Conservation (phyloP, 2,888 invertebrate genomes). For the Stenurella melanura region DNA sequence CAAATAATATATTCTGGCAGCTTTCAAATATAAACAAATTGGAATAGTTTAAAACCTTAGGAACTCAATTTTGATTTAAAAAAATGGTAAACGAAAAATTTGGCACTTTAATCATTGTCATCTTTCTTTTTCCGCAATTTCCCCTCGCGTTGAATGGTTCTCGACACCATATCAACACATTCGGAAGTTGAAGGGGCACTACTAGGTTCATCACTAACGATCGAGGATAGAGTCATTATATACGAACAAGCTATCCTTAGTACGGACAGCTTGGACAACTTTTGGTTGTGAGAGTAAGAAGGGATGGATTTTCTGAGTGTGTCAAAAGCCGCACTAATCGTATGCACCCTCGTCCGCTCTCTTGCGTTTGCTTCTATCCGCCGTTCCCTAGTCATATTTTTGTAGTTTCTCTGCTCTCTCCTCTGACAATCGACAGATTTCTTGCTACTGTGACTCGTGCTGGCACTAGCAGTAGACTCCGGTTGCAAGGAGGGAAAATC, state of each 20-base stretch:
- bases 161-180: constrained; percentile 91
- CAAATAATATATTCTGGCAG: constrained; percentile 53
- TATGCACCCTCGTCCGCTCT: constrained; percentile 94
- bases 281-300: constrained; percentile 94
- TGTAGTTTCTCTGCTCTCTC: constrained; percentile 89
- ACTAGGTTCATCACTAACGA: constrained; percentile 78
- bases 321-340: constrained; percentile 96
- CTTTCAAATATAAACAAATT: constrained; percentile 43
- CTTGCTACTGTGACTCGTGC: constrained; percentile 37
- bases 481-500: constrained; percentile 65
- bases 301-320: constrained; percentile 89
- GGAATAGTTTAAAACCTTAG: constrained; percentile 49
- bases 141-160: constrained; percentile 94
- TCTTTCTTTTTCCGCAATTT: constrained; percentile 91
- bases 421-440: constrained; percentile 47
- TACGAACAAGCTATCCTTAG: constrained; percentile 95
- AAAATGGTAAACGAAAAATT: constrained; percentile 17
- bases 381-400: constrained; percentile 95
- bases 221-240: constrained; percentile 88
- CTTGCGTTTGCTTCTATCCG: constrained; percentile 96
- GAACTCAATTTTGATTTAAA: constrained; percentile 38
- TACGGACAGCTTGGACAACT: constrained; percentile 94
- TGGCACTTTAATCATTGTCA: constrained; percentile 73
- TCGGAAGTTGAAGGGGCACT: constrained; percentile 79
- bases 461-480: constrained; percentile 28